phyloP scores from a whole-genome alignment of 2,888 invertebrate species.

The Polymixis flavicincta region DNA sequence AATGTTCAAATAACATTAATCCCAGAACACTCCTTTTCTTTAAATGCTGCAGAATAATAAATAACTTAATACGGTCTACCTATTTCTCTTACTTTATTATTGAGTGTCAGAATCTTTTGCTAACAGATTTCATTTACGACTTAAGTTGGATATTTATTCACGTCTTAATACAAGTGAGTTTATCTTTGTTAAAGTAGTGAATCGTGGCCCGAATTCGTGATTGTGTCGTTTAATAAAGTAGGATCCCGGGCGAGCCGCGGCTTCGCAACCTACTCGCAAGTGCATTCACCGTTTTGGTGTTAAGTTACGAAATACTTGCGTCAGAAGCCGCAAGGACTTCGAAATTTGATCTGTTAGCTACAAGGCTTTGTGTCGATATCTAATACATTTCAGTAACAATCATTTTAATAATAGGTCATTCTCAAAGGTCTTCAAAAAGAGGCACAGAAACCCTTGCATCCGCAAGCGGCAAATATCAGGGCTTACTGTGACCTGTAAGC shows the following conservation, averaged over 20 bases:
- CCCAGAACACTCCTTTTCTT: conserved; percentile 96
- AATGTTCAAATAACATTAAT: conserved; percentile 97
- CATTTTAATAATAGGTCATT: conserved; percentile 35
- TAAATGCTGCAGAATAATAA: conserved; percentile 84
- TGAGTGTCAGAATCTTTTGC: conserved; percentile 43
- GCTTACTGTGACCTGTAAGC: conserved; percentile 58
- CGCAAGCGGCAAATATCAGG: conserved; percentile 53
- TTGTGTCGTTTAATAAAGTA: conserved; percentile 83
- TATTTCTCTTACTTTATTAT: conserved; percentile 22
- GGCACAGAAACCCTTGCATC: conserved; percentile 33
- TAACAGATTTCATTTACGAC: conserved; percentile 59
- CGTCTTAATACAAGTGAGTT: conserved; percentile 71
- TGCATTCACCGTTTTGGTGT: conserved; percentile 80
- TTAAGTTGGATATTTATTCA: conserved; percentile 66
- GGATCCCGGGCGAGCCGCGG: conserved; percentile 76
- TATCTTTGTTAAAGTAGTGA: conserved; percentile 81
- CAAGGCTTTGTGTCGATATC: conserved; percentile 55
- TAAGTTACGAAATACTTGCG: conserved; percentile 80
- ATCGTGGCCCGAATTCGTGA: conserved; percentile 86
- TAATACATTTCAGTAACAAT: conserved; percentile 49
- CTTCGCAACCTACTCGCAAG: conserved; percentile 77
- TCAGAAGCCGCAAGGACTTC: conserved; percentile 70
- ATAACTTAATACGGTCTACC: conserved; percentile 1
- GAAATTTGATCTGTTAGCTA: conserved; percentile 65
- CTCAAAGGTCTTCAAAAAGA: conserved; percentile 24